Conservation (phyloP, 2,797 vertebrate genomes). For the Galaxias olidus region DNA sequence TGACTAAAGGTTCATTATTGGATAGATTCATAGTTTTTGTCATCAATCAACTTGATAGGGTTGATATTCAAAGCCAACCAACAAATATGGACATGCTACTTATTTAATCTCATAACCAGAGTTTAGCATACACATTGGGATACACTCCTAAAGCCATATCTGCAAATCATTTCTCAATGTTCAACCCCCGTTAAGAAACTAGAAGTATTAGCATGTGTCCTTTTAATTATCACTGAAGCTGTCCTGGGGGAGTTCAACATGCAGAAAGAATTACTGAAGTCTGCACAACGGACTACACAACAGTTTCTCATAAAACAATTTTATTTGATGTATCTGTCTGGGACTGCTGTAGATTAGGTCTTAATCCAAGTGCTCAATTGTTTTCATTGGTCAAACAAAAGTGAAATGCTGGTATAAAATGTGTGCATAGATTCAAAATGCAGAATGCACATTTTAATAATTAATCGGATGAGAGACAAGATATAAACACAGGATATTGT, state of each 20-base stretch:
- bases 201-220: too few relatives aligned
- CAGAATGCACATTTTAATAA: not conserved
- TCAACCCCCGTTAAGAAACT: too few relatives aligned
- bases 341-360: too few relatives aligned
- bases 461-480: conserved; percentile 22
- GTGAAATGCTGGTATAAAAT: too few relatives aligned
- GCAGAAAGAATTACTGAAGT: not conserved
- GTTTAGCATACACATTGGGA: conserved; percentile 16
- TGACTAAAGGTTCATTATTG: conserved; percentile 47
- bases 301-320: too few relatives aligned
- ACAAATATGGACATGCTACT: conserved; percentile 2
- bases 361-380: too few relatives aligned
- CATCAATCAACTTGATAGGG: conserved; percentile 49
- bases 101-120: not conserved
- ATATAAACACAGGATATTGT: conserved; percentile 44
- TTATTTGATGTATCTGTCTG: too few relatives aligned
- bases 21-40: conserved; percentile 36
- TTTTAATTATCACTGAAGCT: too few relatives aligned
- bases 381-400: too few relatives aligned
- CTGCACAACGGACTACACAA: not conserved
- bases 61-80: conserved; percentile 27
- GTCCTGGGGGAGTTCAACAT: not conserved
- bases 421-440: too few relatives aligned
- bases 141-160: conserved; percentile 14
- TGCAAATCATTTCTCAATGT: too few relatives aligned